A percentile compares a stretch with the other conserved stretches of the same genome.
Evolutionary conservation across 2,113 vertebrate species (phyloP).

Genomic region (Ictalurus furcatus): DNA sequence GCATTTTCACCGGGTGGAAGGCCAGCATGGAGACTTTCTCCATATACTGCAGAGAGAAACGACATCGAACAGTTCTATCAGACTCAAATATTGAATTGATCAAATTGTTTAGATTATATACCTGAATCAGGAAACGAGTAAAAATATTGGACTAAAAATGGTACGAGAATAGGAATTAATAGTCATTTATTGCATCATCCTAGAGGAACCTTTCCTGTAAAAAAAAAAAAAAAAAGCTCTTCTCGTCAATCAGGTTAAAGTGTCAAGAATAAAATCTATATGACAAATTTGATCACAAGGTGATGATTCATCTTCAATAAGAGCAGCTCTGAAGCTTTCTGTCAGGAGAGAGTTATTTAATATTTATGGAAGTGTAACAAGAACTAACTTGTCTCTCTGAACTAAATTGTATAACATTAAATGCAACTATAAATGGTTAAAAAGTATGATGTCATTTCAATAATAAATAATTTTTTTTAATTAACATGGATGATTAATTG

Average conservation of each 20-base stretch:
- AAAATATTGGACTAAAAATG: neutral
- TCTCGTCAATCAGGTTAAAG: neutral
- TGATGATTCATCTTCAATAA: neutral
- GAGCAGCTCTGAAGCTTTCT: neutral
- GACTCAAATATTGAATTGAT: neutral
- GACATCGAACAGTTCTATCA: neutral
- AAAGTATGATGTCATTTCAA: neutral
- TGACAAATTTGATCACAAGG: neutral
- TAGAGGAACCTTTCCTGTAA: neutral
- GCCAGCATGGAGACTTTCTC: constrained; percentile 92
- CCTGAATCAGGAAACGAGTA: neutral
- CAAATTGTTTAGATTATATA: neutral
- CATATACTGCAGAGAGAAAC: constrained; percentile 79
- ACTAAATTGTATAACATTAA: neutral
- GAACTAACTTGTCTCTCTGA: neutral
- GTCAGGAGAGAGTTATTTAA: neutral
- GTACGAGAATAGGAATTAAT: neutral
- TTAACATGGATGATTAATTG: neutral
- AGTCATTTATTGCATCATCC: neutral
- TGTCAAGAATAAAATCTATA: neutral
- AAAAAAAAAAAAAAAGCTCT: neutral
- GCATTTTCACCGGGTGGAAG: constrained; percentile 97
- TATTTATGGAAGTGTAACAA: neutral
- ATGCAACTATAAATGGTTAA: neutral
- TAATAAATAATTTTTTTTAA: neutral